Conservation (phyloP, 2,113 vertebrate species). For the Aegithalos caudatus region DNA sequence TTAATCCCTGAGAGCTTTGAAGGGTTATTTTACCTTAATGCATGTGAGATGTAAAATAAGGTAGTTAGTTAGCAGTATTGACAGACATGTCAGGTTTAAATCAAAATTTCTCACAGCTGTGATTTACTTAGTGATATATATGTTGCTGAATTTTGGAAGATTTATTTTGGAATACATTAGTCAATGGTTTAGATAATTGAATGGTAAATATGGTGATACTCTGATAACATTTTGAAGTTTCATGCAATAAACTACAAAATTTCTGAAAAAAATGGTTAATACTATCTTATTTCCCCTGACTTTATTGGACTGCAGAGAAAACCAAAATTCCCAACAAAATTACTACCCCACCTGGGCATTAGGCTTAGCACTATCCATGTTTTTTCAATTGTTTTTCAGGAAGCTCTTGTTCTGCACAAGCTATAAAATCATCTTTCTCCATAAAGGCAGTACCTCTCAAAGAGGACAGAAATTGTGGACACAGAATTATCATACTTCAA, state of each 20-base stretch:
- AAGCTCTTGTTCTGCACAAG: neutral
- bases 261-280: neutral
- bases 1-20: neutral
- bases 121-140: neutral
- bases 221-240: neutral
- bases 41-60: neutral
- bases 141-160: neutral
- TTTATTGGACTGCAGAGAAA: neutral
- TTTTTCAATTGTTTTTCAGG: neutral
- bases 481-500: neutral
- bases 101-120: neutral
- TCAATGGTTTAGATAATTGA: neutral
- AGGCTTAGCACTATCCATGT: neutral
- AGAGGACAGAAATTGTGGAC: neutral
- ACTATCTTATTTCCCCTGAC: neutral
- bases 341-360: neutral
- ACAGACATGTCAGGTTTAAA: neutral
- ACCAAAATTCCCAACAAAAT: neutral
- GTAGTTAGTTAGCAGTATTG: neutral
- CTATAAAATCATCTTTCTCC: neutral
- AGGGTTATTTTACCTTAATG: neutral
- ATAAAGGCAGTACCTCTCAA: neutral
- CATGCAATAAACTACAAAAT: neutral
- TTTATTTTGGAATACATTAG: neutral
- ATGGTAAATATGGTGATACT: neutral